A percentile compares a stretch with the other conserved stretches of the same genome.
These are phyloP conservation scores for Crotalus tigris DNA, from an alignment of 2,113 vertebrate genomes.

Conservation along the genomic window DNA sequence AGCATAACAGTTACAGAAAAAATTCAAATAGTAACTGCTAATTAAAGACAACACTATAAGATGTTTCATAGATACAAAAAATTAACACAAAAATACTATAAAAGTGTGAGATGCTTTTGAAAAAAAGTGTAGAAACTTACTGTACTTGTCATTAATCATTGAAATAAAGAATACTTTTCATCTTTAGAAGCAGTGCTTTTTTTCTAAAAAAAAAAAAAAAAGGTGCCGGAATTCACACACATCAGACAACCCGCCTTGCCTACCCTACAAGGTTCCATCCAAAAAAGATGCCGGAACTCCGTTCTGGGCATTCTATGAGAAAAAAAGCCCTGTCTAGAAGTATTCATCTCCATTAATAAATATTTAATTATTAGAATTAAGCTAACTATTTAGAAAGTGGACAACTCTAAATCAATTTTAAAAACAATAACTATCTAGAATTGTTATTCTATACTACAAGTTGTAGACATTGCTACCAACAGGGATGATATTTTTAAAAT, in stretches of 20 bases:
- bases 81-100: slow-evolving; percentile 62
- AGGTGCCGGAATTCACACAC: no score
- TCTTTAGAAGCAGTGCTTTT: slow-evolving; percentile 35
- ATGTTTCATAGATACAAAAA: slow-evolving; percentile 55
- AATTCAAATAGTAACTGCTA: slow-evolving; percentile 54
- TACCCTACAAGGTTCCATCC: no score
- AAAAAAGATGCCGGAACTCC: no score
- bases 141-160: slow-evolving; percentile 46
- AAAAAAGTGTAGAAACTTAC: slow-evolving; percentile 43
- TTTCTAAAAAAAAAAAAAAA: no score
- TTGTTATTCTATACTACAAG: not conserved
- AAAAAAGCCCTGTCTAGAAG: slow-evolving; percentile 3
- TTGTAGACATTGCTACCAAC: not conserved
- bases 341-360: not conserved
- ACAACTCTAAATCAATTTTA: not conserved
- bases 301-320: no score
- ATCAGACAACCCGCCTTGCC: no score
- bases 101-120: slow-evolving; percentile 58
- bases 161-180: slow-evolving; percentile 55
- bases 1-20: slow-evolving; percentile 57
- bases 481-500: not conserved
- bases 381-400: not conserved
- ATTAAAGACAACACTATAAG: slow-evolving; percentile 60
- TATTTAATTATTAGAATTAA: not conserved
- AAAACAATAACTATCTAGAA: not conserved